Evolutionary conservation across 2,888 invertebrate species (phyloP).

Genomic region (Drosophila pseudotalamancana): DNA sequence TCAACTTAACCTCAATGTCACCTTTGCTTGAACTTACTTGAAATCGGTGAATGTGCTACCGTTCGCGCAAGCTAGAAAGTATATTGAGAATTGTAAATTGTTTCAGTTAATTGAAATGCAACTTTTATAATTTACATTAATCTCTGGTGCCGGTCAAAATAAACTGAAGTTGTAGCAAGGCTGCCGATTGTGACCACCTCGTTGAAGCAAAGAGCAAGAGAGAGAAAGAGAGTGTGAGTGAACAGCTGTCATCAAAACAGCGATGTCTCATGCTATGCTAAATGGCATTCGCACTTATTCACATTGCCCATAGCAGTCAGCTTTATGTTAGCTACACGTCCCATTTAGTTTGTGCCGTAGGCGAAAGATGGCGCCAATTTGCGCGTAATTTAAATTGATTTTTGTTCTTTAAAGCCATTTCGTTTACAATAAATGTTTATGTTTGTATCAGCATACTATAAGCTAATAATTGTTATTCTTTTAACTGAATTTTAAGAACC

Average conservation of each 20-base stretch:
- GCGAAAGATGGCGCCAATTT: conserved; percentile 48
- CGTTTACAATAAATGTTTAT: neutral
- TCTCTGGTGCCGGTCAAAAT: conserved; percentile 10
- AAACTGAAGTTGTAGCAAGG: conserved; percentile 11
- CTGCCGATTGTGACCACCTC: conserved; percentile 28
- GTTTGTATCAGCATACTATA: too few relatives aligned
- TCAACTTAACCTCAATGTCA: conserved; percentile 37
- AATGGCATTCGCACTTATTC: conserved; percentile 1
- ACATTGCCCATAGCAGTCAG: conserved; percentile 36
- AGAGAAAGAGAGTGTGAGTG: conserved; percentile 12
- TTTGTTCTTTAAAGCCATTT: too few relatives aligned
- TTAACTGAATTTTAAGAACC: too few relatives aligned
- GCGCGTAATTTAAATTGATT: conserved; percentile 35
- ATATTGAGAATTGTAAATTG: neutral
- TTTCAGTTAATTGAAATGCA: neutral
- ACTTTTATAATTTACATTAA: conserved; percentile 17
- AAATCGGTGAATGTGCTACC: neutral
- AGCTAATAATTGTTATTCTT: too few relatives aligned
- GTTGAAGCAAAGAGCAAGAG: conserved; percentile 37
- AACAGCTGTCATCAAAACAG: conserved; percentile 51
- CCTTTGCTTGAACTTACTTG: conserved; percentile 15
- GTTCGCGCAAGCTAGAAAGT: conserved; percentile 2
- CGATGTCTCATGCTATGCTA: conserved; percentile 43
- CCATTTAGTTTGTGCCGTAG: conserved; percentile 3
- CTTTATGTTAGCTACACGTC: conserved; percentile 24